Evolutionary conservation across 1,140 invertebrate species (phyloP), one percentile per base, ranked within the genome.

Genomic region (Drosophila auraria): DNA sequence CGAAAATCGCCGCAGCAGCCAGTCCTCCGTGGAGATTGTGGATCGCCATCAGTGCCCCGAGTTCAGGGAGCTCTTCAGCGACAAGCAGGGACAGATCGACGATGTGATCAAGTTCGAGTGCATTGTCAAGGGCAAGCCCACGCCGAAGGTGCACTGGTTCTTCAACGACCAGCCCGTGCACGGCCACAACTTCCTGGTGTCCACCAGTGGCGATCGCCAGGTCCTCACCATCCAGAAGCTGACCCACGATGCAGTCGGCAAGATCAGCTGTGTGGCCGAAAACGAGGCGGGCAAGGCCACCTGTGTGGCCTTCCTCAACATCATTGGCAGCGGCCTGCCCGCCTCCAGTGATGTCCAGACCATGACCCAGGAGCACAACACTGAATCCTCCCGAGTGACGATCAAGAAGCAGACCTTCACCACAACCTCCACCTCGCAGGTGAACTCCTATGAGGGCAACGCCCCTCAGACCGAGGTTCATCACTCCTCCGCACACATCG

Each of bases 11-110:
- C 87, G 83, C 14, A 63, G 81, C 57, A 91, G 81, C 50, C 82
- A 79, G 20, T 91, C 81, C 11, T 92, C 90, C 20, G 79, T 94
- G 0, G 93, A 94, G 42, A 94, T 95, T 79, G 94, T 95, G 69
- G 94, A 95, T 33, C 95, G 95, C 66, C 91, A 94, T 2, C 78
- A 94, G 30, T 93, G 95, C 23, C 96, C 96, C 5, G 92, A 92
- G 20, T 97, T 97, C 82, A 95, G 94, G 60, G 95, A 96, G 89
- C 92, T 94, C 4, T 96, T 97, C 70, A 86, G 93, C 4, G 95
- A 96, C 82, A 94, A 94, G 60, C 87, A 96, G 82, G 96, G 98
- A 2, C 98, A 98, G 96, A 97, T 98, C 93, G 97, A 97, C 50
- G 97, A 99, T 84, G 96, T 97, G 83, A 97, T 97, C 17, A 95